Percentiles rank a stretch among this genome's conserved stretches.
Conservation (phyloP, 2,113 vertebrate genomes). For the Xenopus laevis region DNA sequence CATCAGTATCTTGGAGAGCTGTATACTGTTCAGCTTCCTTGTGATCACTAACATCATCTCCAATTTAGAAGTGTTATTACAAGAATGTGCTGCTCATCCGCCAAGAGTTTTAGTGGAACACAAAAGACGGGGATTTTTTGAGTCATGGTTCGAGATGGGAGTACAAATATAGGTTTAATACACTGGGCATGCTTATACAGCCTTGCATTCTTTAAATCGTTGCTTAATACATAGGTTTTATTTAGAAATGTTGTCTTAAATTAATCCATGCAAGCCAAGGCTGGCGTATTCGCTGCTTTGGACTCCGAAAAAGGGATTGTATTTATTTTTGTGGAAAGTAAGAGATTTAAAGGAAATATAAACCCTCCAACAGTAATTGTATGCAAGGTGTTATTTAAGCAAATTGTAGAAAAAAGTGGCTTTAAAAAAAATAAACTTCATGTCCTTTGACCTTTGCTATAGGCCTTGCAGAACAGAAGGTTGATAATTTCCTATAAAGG, state of each 20-base stretch:
- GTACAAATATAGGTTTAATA: slow-evolving; percentile 29
- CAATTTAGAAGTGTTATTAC: slow-evolving; percentile 39
- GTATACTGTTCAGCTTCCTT: slow-evolving; percentile 24
- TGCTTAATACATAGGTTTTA: slow-evolving; percentile 43
- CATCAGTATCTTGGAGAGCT: slow-evolving; percentile 44
- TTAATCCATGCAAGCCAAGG: slow-evolving; percentile 35
- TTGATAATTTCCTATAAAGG: no score
- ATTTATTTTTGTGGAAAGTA: neutral
- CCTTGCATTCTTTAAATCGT: slow-evolving; percentile 44
- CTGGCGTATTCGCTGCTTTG: slow-evolving; percentile 30
- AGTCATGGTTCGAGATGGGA: slow-evolving; percentile 24
- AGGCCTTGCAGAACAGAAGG: no score
- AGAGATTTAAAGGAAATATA: no score
- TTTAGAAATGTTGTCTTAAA: slow-evolving; percentile 31
- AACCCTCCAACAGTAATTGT: no score
- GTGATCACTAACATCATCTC: neutral
- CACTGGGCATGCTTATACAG: slow-evolving; percentile 28
- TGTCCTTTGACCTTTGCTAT: no score
- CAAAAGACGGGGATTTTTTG: slow-evolving; percentile 17
- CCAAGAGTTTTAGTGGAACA: slow-evolving; percentile 22
- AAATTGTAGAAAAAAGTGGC: no score
- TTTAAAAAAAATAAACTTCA: no score
- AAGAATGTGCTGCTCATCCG: slow-evolving; percentile 27
- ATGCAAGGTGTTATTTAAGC: no score
- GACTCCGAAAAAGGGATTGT: neutral